Percentiles rank a stretch among this genome's conserved stretches.
Evolutionary conservation across 2,113 vertebrate species (phyloP).

Genomic region (Phylloscopus trochiloides): DNA sequence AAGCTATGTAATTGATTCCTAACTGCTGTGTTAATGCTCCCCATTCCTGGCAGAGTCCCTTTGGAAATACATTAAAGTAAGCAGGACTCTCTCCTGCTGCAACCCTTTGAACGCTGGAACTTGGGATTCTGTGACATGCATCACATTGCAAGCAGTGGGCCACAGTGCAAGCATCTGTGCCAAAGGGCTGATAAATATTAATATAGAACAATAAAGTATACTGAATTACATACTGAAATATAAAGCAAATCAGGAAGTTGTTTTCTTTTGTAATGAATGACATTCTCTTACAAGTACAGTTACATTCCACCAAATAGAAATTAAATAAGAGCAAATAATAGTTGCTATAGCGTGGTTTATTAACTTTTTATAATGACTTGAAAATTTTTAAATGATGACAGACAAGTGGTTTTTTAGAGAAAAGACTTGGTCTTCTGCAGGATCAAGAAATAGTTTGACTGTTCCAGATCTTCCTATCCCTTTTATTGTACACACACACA

Average conservation of each 20-base stretch:
- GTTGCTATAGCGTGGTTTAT: background rate
- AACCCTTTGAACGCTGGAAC: background rate
- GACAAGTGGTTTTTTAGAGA: background rate
- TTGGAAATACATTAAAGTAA: constrained; percentile 23
- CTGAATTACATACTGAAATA: background rate
- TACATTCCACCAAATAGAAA: background rate
- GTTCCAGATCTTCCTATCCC: background rate
- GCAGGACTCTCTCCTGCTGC: background rate
- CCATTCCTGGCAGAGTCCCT: constrained; percentile 12
- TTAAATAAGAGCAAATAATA: background rate
- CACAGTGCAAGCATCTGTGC: background rate
- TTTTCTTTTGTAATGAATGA: background rate
- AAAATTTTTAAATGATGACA: background rate
- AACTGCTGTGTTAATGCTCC: constrained; percentile 20
- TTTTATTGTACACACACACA: background rate
- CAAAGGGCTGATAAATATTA: constrained; percentile 18
- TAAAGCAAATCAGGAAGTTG: background rate
- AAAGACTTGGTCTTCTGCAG: background rate
- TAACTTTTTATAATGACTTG: background rate
- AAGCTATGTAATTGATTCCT: constrained; percentile 45
- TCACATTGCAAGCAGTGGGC: background rate
- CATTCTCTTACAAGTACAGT: background rate
- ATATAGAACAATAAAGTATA: background rate
- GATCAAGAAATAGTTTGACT: background rate
- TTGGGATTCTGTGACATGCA: background rate